Base-by-base conservation (phyloP, 2,797 vertebrate genomes). In the Coluber constrictor region DNA sequence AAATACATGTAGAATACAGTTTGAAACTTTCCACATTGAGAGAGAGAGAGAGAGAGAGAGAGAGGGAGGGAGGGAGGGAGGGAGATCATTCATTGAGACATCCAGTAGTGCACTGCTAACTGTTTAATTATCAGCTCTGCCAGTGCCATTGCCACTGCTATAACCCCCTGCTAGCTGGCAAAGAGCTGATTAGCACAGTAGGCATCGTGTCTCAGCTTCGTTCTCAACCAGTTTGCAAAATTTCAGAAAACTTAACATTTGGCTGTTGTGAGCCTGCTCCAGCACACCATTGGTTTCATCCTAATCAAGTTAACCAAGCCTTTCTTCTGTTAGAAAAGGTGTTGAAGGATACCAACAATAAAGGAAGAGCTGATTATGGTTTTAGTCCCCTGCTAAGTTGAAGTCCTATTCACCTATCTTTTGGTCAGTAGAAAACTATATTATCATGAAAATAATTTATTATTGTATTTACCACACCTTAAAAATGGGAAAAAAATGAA, bases 41-140 rank as follows among this genome's bases (percentile, higher is more conserved):
- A 59, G 7, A 23, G 18, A 20, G 5, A 6, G 55, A 4, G 55
- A 15, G 55, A 0, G 55, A 0, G 55, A 0, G 23, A 2, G 18
- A 1, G 5, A 18, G 55, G 13, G 12, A 56, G 55, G 13, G 55
- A 59, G 18, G 6, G 20, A 59, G 57, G 2, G 57, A 60, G 59
- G 0, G 59, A 60, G 18, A 59, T 54, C 70, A 79, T 79, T 37
- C 70, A 43, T 23, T 43, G 18, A 79, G 32, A 7, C 18, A 37
- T 10, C 18, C 32, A 43, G 3, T 43, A 37, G 16, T 74, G 16
- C 37, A 16, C 6, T 74, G 0, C 70, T 66, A 66, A 66, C 63
- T 79, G 70, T 79, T 79, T 79, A 79, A 37, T 18, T 23, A 79
- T 20, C 70, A 79, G 32, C 32, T 79, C 32, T 79, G 18, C 70